These are phyloP conservation scores for Biston stratarius DNA, from an alignment of 2,888 invertebrate genomes.

Conservation along the genomic window DNA sequence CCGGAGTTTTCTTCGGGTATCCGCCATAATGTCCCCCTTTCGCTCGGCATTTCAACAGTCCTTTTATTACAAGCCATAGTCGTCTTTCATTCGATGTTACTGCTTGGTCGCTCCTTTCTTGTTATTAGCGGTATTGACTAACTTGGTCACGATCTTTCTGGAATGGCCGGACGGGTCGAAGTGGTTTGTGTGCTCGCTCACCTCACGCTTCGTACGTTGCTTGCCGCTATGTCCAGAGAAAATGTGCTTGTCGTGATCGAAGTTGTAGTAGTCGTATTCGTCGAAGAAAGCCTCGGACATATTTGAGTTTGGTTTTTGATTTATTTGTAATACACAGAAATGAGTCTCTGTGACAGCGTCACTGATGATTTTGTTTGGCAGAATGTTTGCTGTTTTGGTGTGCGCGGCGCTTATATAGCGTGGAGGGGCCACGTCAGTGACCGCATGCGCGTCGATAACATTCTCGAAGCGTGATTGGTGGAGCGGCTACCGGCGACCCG, in stretches of 20 bases:
- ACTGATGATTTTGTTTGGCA: conserved; percentile 63
- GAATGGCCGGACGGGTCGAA: conserved; percentile 97
- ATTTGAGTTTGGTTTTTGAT: conserved; percentile 65
- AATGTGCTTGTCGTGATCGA: conserved; percentile 96
- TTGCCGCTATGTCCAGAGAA: conserved; percentile 96
- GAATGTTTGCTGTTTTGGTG: conserved; percentile 61
- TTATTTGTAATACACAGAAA: conserved; percentile 53
- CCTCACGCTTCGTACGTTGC: conserved; percentile 96
- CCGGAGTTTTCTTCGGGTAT: conserved; percentile 74
- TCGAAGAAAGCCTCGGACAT: conserved; percentile 96
- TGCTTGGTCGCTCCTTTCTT: conserved; percentile 86
- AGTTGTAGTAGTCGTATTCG: conserved; percentile 98
- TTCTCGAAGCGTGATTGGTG: conserved; percentile 77
- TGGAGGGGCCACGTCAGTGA: conserved; percentile 75
- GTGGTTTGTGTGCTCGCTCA: conserved; percentile 95
- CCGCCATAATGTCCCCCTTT: conserved; percentile 79
- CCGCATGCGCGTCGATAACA: conserved; percentile 83
- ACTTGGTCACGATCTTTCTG: conserved; percentile 94
- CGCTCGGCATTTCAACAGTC: conserved; percentile 75
- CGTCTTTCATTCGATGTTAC: conserved; percentile 56
- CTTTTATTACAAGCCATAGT: conserved; percentile 77
- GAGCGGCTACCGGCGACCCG: conserved; percentile 61
- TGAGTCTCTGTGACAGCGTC: conserved; percentile 61
- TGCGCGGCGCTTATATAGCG: conserved; percentile 69
- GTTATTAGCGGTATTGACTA: conserved; percentile 94